Percentiles rank a stretch among this genome's conserved stretches.
Evolutionary conservation across 2,113 vertebrate genomes (phyloP).

Genomic region (Plectropomus leopardus): DNA sequence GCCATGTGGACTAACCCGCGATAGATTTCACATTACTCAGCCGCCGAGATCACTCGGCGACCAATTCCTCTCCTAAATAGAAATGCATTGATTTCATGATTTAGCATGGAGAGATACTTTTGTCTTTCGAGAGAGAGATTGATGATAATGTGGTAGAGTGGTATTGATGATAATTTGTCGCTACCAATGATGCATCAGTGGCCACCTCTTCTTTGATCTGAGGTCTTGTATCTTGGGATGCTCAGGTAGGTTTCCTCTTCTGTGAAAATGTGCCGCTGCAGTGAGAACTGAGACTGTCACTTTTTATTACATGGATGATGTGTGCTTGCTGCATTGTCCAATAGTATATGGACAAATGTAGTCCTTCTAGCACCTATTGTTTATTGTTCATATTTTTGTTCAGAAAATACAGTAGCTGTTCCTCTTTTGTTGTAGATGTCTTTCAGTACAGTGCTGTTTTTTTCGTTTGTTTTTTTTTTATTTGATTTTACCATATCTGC

Average conservation of each 20-base stretch:
- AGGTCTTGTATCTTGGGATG: slow-evolving; percentile 36
- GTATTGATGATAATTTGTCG: slow-evolving; percentile 74
- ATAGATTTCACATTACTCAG: slow-evolving; percentile 83
- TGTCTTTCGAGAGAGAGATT: slow-evolving; percentile 76
- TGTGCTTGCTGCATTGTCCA: not conserved
- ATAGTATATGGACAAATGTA: not conserved
- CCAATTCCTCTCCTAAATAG: slow-evolving; percentile 73
- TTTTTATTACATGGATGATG: slow-evolving; percentile 7
- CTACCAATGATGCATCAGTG: slow-evolving; percentile 68
- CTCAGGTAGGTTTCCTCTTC: slow-evolving; percentile 56
- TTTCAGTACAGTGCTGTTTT: not conserved
- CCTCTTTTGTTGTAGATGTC: not conserved
- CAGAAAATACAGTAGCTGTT: not conserved
- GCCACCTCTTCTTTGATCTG: slow-evolving; percentile 60
- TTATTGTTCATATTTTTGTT: slow-evolving; percentile 4
- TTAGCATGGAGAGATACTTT: slow-evolving; percentile 77
- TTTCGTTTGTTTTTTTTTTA: no score
- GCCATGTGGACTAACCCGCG: slow-evolving; percentile 66
- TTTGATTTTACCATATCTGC: not conserved
- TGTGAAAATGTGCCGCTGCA: slow-evolving; percentile 18
- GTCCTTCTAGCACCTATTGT: not conserved
- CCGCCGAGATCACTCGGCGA: slow-evolving; percentile 63
- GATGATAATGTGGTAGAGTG: slow-evolving; percentile 78
- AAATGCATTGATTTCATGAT: slow-evolving; percentile 77
- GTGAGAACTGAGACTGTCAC: slow-evolving; percentile 14